Evolutionary conservation across 2,113 vertebrate species (phyloP).

Genomic region (Coturnix japonica): DNA sequence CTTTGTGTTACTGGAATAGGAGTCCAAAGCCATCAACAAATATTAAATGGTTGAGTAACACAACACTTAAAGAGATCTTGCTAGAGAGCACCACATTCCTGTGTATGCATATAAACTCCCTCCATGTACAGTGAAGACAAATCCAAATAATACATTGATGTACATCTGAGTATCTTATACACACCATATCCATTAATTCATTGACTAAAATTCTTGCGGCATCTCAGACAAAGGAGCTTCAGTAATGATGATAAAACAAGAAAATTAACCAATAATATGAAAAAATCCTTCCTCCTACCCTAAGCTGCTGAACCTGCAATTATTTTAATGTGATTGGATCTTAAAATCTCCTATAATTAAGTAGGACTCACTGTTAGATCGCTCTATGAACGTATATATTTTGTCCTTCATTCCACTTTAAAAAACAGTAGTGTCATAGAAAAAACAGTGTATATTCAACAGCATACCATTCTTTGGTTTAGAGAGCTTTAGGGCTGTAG

Average conservation of each 20-base stretch:
- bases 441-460: neutral
- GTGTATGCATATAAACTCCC: neutral
- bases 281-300: conserved; percentile 6
- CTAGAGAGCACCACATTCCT: neutral
- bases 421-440: neutral
- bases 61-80: neutral
- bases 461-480: neutral
- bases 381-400: neutral
- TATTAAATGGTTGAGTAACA: neutral
- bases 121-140: neutral
- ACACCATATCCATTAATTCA: neutral
- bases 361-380: neutral
- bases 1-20: neutral
- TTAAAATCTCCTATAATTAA: neutral
- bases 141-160: neutral
- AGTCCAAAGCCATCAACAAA: neutral
- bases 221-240: neutral
- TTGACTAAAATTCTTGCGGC: neutral
- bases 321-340: neutral
- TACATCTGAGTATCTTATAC: neutral
- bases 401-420: neutral
- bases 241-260: conserved; percentile 14
- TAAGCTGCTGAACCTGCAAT: neutral
- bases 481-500: neutral
- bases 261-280: neutral